Percentiles rank a stretch among this genome's conserved stretches.
Conservation (phyloP, 2,888 invertebrate species). For the Agriopis marginaria region DNA sequence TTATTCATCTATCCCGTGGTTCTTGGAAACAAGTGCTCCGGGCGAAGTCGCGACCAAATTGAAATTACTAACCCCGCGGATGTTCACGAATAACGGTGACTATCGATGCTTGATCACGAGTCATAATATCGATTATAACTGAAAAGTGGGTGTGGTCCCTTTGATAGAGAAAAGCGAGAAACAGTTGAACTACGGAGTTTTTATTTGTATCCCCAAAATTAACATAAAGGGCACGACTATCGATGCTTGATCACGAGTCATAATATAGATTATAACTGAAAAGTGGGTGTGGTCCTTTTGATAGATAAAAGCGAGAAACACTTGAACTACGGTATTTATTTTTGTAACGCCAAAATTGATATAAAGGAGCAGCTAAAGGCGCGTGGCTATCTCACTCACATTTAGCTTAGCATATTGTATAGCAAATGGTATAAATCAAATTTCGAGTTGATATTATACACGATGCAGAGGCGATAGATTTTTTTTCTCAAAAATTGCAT, state of each 20-base stretch:
- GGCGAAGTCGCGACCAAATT: slow-evolving; percentile 50
- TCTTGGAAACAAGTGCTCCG: slow-evolving; percentile 39
- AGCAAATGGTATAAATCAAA: no score
- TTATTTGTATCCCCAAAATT: not conserved
- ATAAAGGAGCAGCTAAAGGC: no score
- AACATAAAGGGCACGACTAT: no score
- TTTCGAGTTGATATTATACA: no score
- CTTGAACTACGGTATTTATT: not conserved
- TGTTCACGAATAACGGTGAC: slow-evolving; percentile 66
- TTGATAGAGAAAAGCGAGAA: slow-evolving; percentile 8
- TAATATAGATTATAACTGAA: slow-evolving; percentile 59
- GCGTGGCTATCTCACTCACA: no score
- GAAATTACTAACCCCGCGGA: slow-evolving; percentile 58
- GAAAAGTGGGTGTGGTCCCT: slow-evolving; percentile 45
- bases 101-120: slow-evolving; percentile 62
- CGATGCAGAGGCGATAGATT: no score
- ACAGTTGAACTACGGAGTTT: not conserved
- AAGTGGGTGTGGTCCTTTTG: slow-evolving; percentile 36
- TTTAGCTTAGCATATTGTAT: no score
- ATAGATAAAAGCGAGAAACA: slow-evolving; percentile 1
- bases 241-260: no score
- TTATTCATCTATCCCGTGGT: slow-evolving; percentile 13
- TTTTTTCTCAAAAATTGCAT: no score
- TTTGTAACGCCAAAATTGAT: not conserved
- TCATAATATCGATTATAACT: slow-evolving; percentile 57